Evolutionary conservation across 2,888 invertebrate genomes (phyloP).

Genomic region (Mythimna albipuncta): DNA sequence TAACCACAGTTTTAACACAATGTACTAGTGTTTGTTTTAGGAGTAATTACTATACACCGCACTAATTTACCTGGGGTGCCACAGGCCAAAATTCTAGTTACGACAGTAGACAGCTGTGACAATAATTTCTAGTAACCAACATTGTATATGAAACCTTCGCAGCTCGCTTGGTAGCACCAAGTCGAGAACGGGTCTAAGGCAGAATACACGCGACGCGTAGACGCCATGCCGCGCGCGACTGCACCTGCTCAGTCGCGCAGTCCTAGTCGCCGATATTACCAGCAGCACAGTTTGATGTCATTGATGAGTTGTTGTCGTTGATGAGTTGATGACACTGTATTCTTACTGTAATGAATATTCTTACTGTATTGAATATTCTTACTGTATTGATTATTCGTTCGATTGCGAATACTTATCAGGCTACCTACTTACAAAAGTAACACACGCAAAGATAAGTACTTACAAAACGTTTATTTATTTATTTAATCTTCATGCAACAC

Average conservation of each 20-base stretch:
- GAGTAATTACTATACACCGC: too few species aligned
- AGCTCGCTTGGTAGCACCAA: neutral
- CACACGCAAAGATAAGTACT: neutral
- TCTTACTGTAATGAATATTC: neutral
- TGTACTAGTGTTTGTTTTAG: too few species aligned
- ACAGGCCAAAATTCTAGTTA: too few species aligned
- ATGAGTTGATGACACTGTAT: neutral
- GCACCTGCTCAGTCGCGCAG: slow-evolving; percentile 2
- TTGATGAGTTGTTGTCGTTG: too few species aligned
- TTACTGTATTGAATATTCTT: neutral
- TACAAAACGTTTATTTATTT: neutral
- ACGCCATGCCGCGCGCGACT: neutral
- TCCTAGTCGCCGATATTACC: neutral
- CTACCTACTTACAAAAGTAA: neutral
- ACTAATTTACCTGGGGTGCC: too few species aligned
- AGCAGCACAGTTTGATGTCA: neutral
- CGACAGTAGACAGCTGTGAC: neutral
- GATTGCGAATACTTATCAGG: neutral
- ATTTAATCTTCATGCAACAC: too few species aligned
- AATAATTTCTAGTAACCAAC: neutral
- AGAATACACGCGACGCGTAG: neutral
- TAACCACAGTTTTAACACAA: too few species aligned
- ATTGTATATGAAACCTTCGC: neutral
- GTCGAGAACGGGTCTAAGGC: slow-evolving; percentile 3
- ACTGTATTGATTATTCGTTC: too few species aligned